These are phyloP conservation scores for Anseranas semipalmata DNA, from an alignment of 2,113 vertebrate species.

Conservation along the genomic window DNA sequence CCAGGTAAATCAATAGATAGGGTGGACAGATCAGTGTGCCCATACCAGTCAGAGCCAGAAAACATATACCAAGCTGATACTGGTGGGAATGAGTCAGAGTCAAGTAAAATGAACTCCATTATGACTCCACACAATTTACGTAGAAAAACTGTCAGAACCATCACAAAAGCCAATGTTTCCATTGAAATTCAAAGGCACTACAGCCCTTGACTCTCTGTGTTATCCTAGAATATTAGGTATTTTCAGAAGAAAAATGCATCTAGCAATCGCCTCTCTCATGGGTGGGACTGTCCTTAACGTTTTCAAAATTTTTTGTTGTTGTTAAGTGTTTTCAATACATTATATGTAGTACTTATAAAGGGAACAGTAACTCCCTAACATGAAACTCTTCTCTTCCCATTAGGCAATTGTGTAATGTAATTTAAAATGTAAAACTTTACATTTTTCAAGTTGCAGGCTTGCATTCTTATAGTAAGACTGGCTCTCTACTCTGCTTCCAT, in stretches of 20 bases:
- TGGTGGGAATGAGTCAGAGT: not conserved
- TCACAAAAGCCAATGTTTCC: not conserved
- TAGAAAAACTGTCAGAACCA: not conserved
- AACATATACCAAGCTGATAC: not conserved
- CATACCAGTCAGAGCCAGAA: not conserved
- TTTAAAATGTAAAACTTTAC: too few species aligned
- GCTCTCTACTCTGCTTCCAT: not conserved
- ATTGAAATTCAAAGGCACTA: not conserved
- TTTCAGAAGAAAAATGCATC: not conserved
- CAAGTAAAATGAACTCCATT: not conserved
- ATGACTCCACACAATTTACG: not conserved
- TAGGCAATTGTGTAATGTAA: not conserved
- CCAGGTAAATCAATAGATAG: not conserved
- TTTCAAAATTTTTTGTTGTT: not conserved
- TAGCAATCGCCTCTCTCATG: not conserved
- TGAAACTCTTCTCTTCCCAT: not conserved
- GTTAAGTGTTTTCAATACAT: not conserved
- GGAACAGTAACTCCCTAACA: not conserved
- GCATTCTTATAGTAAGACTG: not conserved
- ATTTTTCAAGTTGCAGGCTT: not conserved
- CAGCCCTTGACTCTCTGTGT: not conserved
- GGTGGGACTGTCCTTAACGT: not conserved
- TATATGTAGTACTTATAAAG: not conserved
- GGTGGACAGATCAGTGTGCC: not conserved
- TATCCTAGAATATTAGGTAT: not conserved